Base-by-base conservation (phyloP, 2,888 invertebrate species). In the Dioctria rufipes region DNA sequence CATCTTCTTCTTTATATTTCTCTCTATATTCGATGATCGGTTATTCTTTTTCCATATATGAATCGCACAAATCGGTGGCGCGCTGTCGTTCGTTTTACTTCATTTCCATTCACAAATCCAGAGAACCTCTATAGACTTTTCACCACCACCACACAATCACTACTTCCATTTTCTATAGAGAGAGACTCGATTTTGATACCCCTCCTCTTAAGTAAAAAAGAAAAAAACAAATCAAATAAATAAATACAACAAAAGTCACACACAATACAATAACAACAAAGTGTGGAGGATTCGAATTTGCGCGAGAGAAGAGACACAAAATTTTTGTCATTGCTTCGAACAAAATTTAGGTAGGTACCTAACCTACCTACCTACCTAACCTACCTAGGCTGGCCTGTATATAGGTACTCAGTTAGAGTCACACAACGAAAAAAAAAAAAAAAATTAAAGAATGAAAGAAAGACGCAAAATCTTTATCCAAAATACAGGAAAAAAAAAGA, bases 11-110 rank as follows among this genome's bases (percentile, higher is more conserved):
- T 80, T 25, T 25, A 25, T 78, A 73, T 73, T 73, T 75, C 58
- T 39, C 49, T 81, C 69, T 63, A 78, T 71, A 71, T 80, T 80
- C 73, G 69, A 80, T 73, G 80, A 80, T 80, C 61, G 75, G 46
- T 71, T 78, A 69, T 78, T 69, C 78, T 69, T 73, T 63, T 65
- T 43, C 66, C 60, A 67, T 75, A 66, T 75, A 73, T 61, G 60
- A 80, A 63, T 25, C 66, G 61, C 37, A 25, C 54, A 25, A 25
- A 25, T 25, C 25, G 25, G 25, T 25, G 25, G 25, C 25, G 25
- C 25, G 25, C 25, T 25, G 25, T 25, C 25, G 25, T 42, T 8
- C 37, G 63, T 75, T 13, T 60, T 25, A 60, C 11, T 25, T 13
- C 60, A 5, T 60, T 6, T 25, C 13, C 60, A 60, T 60, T 6